Conservation (phyloP, 2,797 vertebrate species). For the Anguilla megastoma region DNA sequence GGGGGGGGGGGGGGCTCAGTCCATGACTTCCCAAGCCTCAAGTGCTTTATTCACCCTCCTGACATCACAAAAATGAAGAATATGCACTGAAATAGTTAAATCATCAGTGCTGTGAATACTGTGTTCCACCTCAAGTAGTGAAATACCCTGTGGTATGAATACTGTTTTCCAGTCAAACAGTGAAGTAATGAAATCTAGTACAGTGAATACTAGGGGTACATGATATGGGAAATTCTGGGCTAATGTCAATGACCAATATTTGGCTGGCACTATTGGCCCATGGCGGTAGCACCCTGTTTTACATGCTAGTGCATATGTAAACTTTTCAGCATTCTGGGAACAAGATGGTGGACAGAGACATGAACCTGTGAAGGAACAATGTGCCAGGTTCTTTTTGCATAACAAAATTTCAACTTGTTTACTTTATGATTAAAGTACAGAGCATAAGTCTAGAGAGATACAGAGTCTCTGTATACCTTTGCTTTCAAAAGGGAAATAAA, state of each 20-base stretch:
- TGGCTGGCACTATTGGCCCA: not conserved
- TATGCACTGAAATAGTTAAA: not conserved
- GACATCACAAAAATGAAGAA: conserved; percentile 5
- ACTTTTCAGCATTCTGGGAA: not conserved
- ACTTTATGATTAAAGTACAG: too few species aligned
- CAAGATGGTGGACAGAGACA: not conserved
- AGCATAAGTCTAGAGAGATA: too few species aligned
- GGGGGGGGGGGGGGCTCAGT: conserved; percentile 22
- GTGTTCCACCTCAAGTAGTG: not conserved
- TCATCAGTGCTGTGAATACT: not conserved
- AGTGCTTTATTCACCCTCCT: not conserved
- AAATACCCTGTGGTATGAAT: not conserved
- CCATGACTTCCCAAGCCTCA: not conserved
- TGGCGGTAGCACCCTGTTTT: not conserved
- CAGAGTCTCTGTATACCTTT: too few species aligned
- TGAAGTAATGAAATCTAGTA: not conserved
- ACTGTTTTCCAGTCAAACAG: not conserved
- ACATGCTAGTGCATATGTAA: not conserved
- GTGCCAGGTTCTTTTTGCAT: too few species aligned
- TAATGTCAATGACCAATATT: not conserved
- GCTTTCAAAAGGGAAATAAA: too few species aligned
- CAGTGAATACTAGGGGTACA: not conserved
- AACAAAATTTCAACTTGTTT: too few species aligned
- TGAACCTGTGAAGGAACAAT: not conserved
- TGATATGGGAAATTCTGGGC: not conserved